Evolutionary conservation across 2,113 vertebrate species (phyloP).

Genomic region (Oncorhynchus kisutch): DNA sequence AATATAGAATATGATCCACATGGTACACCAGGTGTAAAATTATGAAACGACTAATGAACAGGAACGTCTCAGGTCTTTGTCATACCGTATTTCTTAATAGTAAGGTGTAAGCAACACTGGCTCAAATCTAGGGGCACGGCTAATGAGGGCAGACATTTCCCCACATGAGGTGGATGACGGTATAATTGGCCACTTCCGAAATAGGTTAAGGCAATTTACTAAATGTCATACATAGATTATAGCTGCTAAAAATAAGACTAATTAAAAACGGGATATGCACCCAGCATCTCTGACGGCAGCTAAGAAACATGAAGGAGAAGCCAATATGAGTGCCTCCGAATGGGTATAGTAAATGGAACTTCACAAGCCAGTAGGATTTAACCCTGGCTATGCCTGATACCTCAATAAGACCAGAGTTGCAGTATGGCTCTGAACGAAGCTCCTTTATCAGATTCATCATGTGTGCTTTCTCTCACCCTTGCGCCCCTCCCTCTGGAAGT

Average conservation of each 20-base stretch:
- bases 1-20: neutral
- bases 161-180: conserved; percentile 38
- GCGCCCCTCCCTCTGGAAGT: conserved; percentile 89
- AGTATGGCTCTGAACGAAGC: conserved; percentile 22
- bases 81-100: neutral
- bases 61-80: neutral
- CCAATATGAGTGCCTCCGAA: conserved; percentile 31
- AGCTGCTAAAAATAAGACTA: conserved; percentile 48
- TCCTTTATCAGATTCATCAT: neutral
- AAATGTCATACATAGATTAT: conserved; percentile 57
- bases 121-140: neutral
- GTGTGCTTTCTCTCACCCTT: conserved; percentile 73
- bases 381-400: conserved; percentile 35
- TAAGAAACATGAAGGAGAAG: conserved; percentile 35
- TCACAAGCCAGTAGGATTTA: conserved; percentile 42
- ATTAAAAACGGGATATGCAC: conserved; percentile 55
- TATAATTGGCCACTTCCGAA: conserved; percentile 62
- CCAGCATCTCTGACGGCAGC: conserved; percentile 26
- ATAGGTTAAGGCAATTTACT: conserved; percentile 44
- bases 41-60: neutral
- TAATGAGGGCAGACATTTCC: conserved; percentile 36
- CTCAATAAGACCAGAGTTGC: conserved; percentile 28
- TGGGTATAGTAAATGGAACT: conserved; percentile 40
- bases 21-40: neutral
- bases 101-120: conserved; percentile 5